Conservation (phyloP, 2,888 invertebrate genomes). For the Suillia variegata region DNA sequence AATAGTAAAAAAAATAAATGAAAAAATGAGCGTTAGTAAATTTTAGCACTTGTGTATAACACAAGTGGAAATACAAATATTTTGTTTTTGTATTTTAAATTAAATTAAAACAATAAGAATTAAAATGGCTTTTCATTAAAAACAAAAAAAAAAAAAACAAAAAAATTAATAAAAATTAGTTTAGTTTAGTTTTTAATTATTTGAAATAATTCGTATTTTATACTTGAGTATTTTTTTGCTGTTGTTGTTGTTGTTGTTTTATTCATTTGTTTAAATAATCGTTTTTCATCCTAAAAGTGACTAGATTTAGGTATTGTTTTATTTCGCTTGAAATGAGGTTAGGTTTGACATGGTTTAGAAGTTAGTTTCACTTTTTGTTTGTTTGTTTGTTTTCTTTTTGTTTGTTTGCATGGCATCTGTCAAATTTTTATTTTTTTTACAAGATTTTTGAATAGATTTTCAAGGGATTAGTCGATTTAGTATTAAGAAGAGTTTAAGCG, state of each 20-base stretch:
- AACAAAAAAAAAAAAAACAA: background rate
- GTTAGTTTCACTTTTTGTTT: background rate
- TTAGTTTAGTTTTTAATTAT: conserved; percentile 34
- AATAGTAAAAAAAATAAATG: conserved; percentile 12
- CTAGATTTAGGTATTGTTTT: conserved; percentile 51
- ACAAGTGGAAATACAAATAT: conserved; percentile 28
- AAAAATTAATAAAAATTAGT: conserved; percentile 13
- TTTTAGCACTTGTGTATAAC: conserved; percentile 35
- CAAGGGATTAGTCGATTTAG: no score
- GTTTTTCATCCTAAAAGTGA: conserved; percentile 49
- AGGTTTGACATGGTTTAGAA: conserved; percentile 3
- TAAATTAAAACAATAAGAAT: conserved; percentile 21
- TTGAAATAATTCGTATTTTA: conserved; percentile 51
- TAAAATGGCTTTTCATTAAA: conserved; percentile 14
- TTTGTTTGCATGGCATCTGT: background rate
- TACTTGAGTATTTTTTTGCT: conserved; percentile 61
- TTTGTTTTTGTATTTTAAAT: background rate
- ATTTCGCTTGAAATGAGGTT: conserved; percentile 38
- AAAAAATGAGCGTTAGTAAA: background rate
- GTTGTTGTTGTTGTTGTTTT: conserved; percentile 41
- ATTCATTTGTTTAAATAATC: conserved; percentile 28
- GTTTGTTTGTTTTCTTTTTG: background rate
- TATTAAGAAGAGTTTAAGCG: no score
- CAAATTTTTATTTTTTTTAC: background rate
- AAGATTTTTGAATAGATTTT: background rate